Evolutionary conservation across 2,113 vertebrate genomes (phyloP).

Genomic region (Leucopsar rothschildi): DNA sequence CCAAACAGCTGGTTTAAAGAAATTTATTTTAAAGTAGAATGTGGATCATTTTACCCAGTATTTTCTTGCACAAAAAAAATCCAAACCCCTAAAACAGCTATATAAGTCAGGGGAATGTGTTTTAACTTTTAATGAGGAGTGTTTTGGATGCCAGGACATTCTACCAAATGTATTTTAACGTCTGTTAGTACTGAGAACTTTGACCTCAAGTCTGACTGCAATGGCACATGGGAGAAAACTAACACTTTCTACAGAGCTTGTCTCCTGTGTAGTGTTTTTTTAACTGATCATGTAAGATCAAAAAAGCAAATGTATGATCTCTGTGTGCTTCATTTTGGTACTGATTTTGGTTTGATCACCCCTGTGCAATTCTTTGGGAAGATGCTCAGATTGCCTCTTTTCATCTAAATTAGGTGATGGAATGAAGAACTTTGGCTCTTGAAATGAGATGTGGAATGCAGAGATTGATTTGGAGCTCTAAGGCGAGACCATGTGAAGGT

Average conservation of each 20-base stretch:
- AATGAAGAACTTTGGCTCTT: neutral
- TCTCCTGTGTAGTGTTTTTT: neutral
- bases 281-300: neutral
- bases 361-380: neutral
- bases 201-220: neutral
- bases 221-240: neutral
- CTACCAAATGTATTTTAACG: neutral
- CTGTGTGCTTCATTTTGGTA: neutral
- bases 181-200: neutral
- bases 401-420: neutral
- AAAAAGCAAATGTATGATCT: neutral
- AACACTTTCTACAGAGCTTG: neutral
- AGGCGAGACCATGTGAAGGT: neutral
- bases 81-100: rapidly evolving
- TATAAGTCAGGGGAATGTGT: neutral
- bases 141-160: neutral
- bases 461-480: neutral
- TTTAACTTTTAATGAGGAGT: neutral
- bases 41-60: neutral
- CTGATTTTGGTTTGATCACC: neutral
- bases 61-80: neutral
- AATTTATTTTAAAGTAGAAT: neutral
- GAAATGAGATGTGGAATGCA: neutral
- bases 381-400: neutral
- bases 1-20: neutral